Evolutionary conservation across 2,888 invertebrate species (phyloP), one percentile per base, ranked within the genome.

Genomic region (Uropetala carovei): DNA sequence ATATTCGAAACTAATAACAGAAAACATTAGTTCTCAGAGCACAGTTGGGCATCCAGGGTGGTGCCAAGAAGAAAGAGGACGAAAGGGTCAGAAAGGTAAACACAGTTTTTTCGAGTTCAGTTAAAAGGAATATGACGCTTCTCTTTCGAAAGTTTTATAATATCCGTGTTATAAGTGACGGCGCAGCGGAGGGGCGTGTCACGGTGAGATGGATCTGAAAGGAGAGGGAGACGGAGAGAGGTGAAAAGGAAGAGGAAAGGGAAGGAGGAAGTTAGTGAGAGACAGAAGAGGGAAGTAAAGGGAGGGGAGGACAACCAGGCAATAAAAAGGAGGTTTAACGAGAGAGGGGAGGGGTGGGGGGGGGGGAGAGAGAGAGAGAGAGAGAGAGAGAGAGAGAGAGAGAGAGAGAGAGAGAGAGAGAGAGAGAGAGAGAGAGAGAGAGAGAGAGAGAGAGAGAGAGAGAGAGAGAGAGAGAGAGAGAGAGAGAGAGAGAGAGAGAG

Each of bases 81-180:
- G 56, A 84, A 3, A 43, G 85, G 58, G 85, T 58, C 60, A 14
- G 86, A 86, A 86, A 86, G 27, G 86, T 86, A 86, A 86, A 86
- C 86, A 86, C 59, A 60, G 59, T 86, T 86, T 86, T 60, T 86
- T 59, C 16, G 86, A 86, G 60, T 82, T 82, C 82, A 30, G 43
- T 60, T 86, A 86, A 86, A 86, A 86, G 86, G 86, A 86, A 86
- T 86, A 86, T 30, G 60, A 86, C 86, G 59, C 60, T 60, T 59
- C 60, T 27, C 86, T 60, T 60, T 57, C 60, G 60, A 86, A 86
- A 86, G 86, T 86, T 86, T 86, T 86, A 86, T 59, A 86, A 86
- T 86, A 86, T 86, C 86, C 86, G 86, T 86, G 86, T 60, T n/a
- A 30, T 86, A 86, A 86, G 86, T 60, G 86, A 86, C 86, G 60